A percentile compares a stretch with the other conserved stretches of the same genome.
Conservation (phyloP, 2,888 invertebrate genomes). For the Tipula vernalis region DNA sequence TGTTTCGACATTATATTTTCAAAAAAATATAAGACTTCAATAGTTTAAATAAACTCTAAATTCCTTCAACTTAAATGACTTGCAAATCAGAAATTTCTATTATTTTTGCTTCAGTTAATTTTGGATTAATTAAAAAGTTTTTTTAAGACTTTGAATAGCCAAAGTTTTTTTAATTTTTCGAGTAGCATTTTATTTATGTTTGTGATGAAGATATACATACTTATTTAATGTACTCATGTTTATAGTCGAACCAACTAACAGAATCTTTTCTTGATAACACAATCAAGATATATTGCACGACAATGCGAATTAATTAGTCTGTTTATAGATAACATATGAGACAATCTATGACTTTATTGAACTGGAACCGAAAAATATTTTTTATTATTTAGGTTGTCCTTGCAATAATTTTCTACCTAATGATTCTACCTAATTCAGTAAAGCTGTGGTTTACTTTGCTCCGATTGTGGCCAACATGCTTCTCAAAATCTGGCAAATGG, state of each 20-base stretch:
- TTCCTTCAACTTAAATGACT: not conserved
- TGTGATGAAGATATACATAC: not conserved
- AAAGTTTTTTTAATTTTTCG: not conserved
- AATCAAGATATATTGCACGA: too few species aligned
- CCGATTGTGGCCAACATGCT: too few species aligned
- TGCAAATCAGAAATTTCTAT: not conserved
- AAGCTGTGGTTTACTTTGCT: too few species aligned
- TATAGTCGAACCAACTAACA: not conserved
- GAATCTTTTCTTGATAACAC: too few species aligned
- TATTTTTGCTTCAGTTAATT: not conserved
- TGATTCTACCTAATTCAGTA: too few species aligned
- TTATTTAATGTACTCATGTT: not conserved
- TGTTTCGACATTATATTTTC: not conserved
- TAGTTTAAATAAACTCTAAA: not conserved
- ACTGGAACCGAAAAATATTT: too few species aligned
- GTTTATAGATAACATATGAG: too few species aligned
- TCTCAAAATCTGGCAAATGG: too few species aligned
- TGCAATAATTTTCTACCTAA: too few species aligned
- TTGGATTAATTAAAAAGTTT: not conserved
- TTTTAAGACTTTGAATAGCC: not conserved
- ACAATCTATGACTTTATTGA: too few species aligned
- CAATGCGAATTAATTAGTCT: too few species aligned
- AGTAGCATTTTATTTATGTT: not conserved
- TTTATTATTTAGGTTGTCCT: too few species aligned
- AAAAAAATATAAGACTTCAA: not conserved